Base-by-base conservation (phyloP, 2,113 vertebrate genomes). In the Tympanuchus pallidicinctus region DNA sequence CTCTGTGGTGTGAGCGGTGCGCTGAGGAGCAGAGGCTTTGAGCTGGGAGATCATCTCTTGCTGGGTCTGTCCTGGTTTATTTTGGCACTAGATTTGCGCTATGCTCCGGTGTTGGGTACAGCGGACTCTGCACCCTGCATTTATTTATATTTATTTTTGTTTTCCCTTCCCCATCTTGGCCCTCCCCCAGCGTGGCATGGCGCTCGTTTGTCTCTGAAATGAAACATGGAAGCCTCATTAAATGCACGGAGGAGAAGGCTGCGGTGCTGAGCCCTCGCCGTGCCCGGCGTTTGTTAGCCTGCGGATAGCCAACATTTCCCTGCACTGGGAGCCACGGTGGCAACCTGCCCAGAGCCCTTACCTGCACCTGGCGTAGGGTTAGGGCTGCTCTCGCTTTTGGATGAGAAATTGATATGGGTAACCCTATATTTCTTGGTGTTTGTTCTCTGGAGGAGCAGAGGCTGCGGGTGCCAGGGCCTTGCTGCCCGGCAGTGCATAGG, bases 141-240 rank as follows among this genome's bases (percentile, higher is more conserved):
- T n/a, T n/a, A 15, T 16, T 50, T 22, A 48, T 45, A 48, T 50
- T 22, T 25, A 14, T 25, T 50, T 25, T 13, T 54, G 30, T 54
- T 54, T 91, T 91, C 77, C 89, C 82, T 86, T 54, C 74, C 84
- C 94, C 80, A 75, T 88, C 83, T 64, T 36, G 45, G 67, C 93
- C 90, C 88, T 25, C 93, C 50, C 95, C 92, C 94, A 72, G 85
- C 3, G 82, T 89, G 93, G 93, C 92, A 88, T 89, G 28, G 91
- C 3, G 54, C 95, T 97, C 94, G 17, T 97, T 97, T 96, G 93
- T 94, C 91, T 96, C 94, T 91, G 93, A 95, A 95, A 97, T 93
- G 94, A 94, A 97, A 97, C 89, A 86, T 93, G 97, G 97, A 95
- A 96, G 56, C 93, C 95, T 97, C 96, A 94, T 96, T 95, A 96